Base-by-base conservation (phyloP, 2,888 invertebrate species). In the Hirtodrosophila trivittata region DNA sequence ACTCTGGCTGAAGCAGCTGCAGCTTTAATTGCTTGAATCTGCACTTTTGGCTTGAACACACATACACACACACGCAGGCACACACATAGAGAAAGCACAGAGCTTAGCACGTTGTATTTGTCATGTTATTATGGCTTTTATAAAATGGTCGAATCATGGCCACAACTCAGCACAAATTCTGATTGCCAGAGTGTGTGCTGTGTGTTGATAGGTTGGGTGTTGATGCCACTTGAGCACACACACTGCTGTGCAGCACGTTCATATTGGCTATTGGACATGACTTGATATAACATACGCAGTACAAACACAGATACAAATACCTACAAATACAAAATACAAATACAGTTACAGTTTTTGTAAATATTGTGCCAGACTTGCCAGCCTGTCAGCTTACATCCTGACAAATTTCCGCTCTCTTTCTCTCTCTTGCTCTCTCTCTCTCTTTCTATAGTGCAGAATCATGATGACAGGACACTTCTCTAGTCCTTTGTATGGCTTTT, bases 381-480 rank as follows among this genome's bases (percentile, higher is more conserved):
- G 45, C 41, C 63, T 57, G 71, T 60, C 72, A 57, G 59, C 59
- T 50, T 56, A 72, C 60, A 75, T 71, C 72, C 76, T 67, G 60
- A 52, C 72, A 71, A 71, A 74, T 71, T 71, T 74, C 76, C 74
- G 72, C 42, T 57, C 30, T 51, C 58, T 63, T 9, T 43, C 13
- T 6, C 9, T 10, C 13, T 30, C 14, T 43, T n/a, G 1, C 21
- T 41, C 21, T 41, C 18, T 21, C 18, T 21, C 18, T 21, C 18
- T 5, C 18, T 21, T 21, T 3, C 47, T 59, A 43, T 42, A n/a
- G 35, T 30, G 39, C 68, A 62, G 47, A 69, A 57, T 46, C 52
- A 33, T 41, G 42, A 50, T 64, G 63, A 64, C 64, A 57, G 41
- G 8, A 32, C 14, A 25, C 42, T 10, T 38, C 37, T 21, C 8